Conservation (phyloP, 2,888 invertebrate species). For the Apotomis betuletana region DNA sequence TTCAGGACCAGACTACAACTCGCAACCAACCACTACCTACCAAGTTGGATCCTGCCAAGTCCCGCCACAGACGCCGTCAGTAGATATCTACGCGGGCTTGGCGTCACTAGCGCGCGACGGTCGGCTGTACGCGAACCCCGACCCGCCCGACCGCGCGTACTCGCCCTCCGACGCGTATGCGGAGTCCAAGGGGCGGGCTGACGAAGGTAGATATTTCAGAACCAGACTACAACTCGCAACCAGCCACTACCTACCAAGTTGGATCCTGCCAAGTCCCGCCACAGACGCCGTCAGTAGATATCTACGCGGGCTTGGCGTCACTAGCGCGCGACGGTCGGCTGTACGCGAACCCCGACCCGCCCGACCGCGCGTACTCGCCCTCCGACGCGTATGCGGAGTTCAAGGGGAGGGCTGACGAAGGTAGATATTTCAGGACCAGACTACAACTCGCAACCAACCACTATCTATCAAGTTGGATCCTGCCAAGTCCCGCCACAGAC, state of each 20-base stretch:
- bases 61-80: not conserved
- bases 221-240: not conserved
- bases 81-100: not conserved
- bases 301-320: too few relatives aligned
- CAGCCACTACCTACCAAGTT: constrained; percentile 23
- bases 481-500: not conserved
- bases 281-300: too few relatives aligned
- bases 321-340: too few relatives aligned
- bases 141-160: constrained; percentile 15
- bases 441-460: not conserved
- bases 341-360: not conserved
- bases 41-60: constrained; percentile 30
- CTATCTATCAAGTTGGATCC: constrained; percentile 31
- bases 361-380: constrained; percentile 29
- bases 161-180: constrained; percentile 32
- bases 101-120: too few relatives aligned
- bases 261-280: constrained; percentile 9
- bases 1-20: constrained; percentile 6
- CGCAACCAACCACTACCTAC: not conserved
- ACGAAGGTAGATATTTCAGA: constrained; percentile 28
- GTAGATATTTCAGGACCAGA: constrained; percentile 16
- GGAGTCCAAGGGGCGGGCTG: not conserved
- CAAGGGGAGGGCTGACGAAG: too few relatives aligned
- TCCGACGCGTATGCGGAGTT: constrained; percentile 21
- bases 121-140: not conserved